Conservation (phyloP, 2,113 vertebrate species). For the Synchiropus splendidus region DNA sequence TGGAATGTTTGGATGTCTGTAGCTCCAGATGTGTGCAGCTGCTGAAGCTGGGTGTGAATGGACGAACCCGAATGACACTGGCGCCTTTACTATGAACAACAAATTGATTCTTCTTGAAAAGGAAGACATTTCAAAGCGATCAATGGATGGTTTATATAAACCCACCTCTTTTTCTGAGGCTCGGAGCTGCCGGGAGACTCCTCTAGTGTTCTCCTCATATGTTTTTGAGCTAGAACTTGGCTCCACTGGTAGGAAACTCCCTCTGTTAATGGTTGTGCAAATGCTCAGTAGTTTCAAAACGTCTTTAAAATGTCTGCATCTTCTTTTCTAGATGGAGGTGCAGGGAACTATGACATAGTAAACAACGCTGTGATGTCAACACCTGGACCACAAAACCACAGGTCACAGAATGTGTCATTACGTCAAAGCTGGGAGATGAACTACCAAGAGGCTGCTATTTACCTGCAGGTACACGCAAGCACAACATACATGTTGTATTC, state of each 20-base stretch:
- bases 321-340: conserved; percentile 57
- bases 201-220: conserved; percentile 43
- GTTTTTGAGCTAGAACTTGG: conserved; percentile 34
- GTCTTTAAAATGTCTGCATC: too few relatives aligned
- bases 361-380: conserved; percentile 61
- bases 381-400: conserved; percentile 62
- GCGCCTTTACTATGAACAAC: conserved; percentile 1
- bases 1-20: conserved; percentile 40
- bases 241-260: conserved; percentile 23
- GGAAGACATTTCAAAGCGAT: conserved; percentile 17
- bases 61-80: conserved; percentile 24
- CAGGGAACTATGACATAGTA: conserved; percentile 62
- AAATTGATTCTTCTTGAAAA: not conserved
- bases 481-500: not conserved
- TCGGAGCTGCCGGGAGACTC: conserved; percentile 25
- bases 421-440: conserved; percentile 91
- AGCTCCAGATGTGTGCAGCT: conserved; percentile 31
- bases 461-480: conserved; percentile 79
- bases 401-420: conserved; percentile 58
- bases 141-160: conserved; percentile 41
- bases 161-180: conserved; percentile 22
- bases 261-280: not conserved
- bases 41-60: conserved; percentile 21
- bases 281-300: too few relatives aligned
- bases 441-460: conserved; percentile 96